Base-by-base conservation (phyloP, 2,888 invertebrate species). In the Agrotis exclamationis region DNA sequence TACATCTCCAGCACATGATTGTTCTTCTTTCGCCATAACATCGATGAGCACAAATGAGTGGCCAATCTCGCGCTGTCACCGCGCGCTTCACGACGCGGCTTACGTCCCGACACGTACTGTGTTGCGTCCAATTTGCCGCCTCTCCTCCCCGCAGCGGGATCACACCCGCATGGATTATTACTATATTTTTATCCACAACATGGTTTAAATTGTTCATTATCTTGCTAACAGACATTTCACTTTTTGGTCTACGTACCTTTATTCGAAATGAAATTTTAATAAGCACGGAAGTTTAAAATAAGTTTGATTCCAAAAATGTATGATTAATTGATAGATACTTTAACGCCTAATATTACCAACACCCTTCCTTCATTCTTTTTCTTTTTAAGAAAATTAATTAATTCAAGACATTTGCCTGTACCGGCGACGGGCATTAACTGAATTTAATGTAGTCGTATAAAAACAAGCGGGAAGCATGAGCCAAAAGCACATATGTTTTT, bases 71-170 rank as follows among this genome's bases (percentile, higher is more conserved):
- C 44, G 56, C 80, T 74, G 84, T 79, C 82, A 76, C n/a, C 69
- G 65, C 64, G 70, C 39, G 47, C 80, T 59, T 74, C 79, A 45
- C 66, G 63, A 16, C 64, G 70, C 71, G 74, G 84, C 82, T 84
- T 84, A 84, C 64, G 45, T 70, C 44, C 16, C 44, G 73, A 66
- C 67, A 72, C 47, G 45, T 72, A 74, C 84, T 72, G 63, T 80
- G 70, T 73, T 84, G 80, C 77, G 83, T 73, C 84, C 83, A 80
- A 83, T 83, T 83, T 83, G 74, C 51, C 47, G 11, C 51, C 50
- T n/a, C 20, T 22, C 5, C 14, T 22, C 13, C 11, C 18, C 47
- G 44, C 59, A 2, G 18, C 44, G 4, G 4, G 56, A n/a, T 33
- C 33, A 56, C 33, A 48, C 22, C 18, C 45, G n/a, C 28, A 16